Evolutionary conservation across 2,797 vertebrate genomes (phyloP).

Genomic region (Microctenopoma stevenorrisi): DNA sequence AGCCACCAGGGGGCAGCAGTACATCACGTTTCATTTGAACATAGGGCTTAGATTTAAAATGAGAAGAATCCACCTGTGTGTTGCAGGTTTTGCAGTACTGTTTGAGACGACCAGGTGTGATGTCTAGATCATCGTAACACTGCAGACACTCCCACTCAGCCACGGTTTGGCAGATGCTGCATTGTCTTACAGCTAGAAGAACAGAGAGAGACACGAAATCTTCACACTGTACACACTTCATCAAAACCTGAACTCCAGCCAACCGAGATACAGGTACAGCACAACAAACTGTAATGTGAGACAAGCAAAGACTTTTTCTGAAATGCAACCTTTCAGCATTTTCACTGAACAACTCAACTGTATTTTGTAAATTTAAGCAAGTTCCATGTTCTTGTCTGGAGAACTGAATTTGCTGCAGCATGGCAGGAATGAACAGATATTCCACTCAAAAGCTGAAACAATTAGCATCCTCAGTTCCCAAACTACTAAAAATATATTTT

Average conservation of each 20-base stretch:
- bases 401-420: no score
- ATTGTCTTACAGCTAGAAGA: slow-evolving; percentile 83
- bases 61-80: slow-evolving; percentile 71
- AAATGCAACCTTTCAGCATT: no score
- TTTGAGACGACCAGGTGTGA: slow-evolving; percentile 84
- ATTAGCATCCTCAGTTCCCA: no score
- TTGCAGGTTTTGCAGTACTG: slow-evolving; percentile 88
- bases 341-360: no score
- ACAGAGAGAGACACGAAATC: background rate
- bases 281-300: background rate
- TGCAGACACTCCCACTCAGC: slow-evolving; percentile 86
- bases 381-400: no score
- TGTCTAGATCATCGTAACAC: slow-evolving; percentile 85
- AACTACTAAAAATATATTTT: no score
- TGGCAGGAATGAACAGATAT: no score
- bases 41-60: background rate
- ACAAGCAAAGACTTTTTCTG: no score
- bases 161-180: slow-evolving; percentile 86
- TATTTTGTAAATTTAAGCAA: no score
- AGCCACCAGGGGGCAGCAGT: background rate
- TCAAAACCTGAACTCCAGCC: background rate
- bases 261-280: background rate
- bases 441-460: no score
- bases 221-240: background rate
- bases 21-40: background rate